A percentile compares a stretch with the other conserved stretches of the same genome.
Evolutionary conservation across 1,140 invertebrate species (phyloP).

Genomic region (Microplitis mediator): DNA sequence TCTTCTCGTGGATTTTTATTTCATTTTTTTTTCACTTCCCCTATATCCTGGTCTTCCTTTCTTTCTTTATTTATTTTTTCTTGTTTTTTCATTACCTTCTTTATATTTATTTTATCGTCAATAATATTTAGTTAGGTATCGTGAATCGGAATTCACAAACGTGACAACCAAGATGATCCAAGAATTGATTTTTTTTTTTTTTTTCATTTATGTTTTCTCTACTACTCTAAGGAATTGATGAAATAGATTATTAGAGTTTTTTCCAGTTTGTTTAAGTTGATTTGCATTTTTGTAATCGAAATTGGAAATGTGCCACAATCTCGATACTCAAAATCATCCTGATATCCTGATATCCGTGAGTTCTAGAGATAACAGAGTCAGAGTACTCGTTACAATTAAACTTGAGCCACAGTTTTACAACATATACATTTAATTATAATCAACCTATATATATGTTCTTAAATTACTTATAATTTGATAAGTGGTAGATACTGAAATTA

Average conservation of each 20-base stretch:
- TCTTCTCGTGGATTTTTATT: not conserved
- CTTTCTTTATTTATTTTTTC: not conserved
- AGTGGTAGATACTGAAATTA: no score
- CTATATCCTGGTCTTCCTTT: not conserved
- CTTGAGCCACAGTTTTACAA: conserved; percentile 8
- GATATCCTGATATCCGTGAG: not conserved
- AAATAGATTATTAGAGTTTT: no score
- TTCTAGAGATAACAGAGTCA: conserved; percentile 10
- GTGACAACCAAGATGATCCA: no score
- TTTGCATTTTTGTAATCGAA: conserved; percentile 22
- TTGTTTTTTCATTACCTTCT: not conserved
- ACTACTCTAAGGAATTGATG: no score
- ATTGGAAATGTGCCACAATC: conserved; percentile 32
- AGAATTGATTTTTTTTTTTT: no score
- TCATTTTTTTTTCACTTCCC: not conserved
- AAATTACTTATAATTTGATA: no score
- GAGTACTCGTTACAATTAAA: conserved; percentile 6
- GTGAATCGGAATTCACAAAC: no score
- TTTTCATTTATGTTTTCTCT: no score
- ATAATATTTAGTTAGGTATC: no score
- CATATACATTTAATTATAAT: not conserved
- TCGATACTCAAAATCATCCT: conserved; percentile 16
- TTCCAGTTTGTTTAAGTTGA: conserved; percentile 5
- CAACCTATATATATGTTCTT: not conserved
- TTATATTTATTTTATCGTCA: not conserved